Percentiles rank a stretch among this genome's conserved stretches.
These are phyloP conservation scores for Melangyna quadrimaculata DNA, from an alignment of 2,888 invertebrate species.

Conservation along the genomic window DNA sequence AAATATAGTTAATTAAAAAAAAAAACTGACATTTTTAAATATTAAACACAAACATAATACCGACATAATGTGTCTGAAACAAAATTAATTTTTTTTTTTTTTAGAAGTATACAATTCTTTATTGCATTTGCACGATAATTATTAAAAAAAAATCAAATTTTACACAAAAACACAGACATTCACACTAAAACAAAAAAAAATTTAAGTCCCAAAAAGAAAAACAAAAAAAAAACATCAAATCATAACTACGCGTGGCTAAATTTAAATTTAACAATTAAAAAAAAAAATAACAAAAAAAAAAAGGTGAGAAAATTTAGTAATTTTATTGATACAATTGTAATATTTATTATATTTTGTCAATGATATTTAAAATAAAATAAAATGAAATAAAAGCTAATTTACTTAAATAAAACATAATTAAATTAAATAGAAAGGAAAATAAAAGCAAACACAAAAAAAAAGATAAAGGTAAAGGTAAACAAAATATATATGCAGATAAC, in stretches of 20 bases:
- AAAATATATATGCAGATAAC: slow-evolving; percentile 54
- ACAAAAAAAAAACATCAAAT: slow-evolving; percentile 30
- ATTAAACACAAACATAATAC: neutral
- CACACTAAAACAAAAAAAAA: slow-evolving; percentile 41
- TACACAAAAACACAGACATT: slow-evolving; percentile 46
- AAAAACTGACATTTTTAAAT: slow-evolving; percentile 9
- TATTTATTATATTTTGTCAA: slow-evolving; percentile 73
- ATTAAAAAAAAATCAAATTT: slow-evolving; percentile 40
- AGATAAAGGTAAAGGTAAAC: slow-evolving; percentile 19
- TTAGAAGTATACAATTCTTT: slow-evolving; percentile 51
- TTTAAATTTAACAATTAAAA: slow-evolving; percentile 25
- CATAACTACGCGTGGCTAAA: slow-evolving; percentile 59
- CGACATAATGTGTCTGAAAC: slow-evolving; percentile 46
- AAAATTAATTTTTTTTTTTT: slow-evolving; percentile 58
- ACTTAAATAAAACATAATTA: slow-evolving; percentile 34
- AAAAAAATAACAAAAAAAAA: slow-evolving; percentile 14
- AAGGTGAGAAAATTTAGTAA: slow-evolving; percentile 27
- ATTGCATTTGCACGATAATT: slow-evolving; percentile 70
- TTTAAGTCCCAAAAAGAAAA: slow-evolving; percentile 23
- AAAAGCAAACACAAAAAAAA: slow-evolving; percentile 8
- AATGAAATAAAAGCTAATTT: slow-evolving; percentile 48
- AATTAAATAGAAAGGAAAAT: slow-evolving; percentile 11
- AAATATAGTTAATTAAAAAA: slow-evolving; percentile 49
- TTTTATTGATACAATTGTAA: slow-evolving; percentile 66
- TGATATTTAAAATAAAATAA: slow-evolving; percentile 66